phyloP scores from a whole-genome alignment of 2,797 vertebrate genomes.

The Phalloptychus januarius region DNA sequence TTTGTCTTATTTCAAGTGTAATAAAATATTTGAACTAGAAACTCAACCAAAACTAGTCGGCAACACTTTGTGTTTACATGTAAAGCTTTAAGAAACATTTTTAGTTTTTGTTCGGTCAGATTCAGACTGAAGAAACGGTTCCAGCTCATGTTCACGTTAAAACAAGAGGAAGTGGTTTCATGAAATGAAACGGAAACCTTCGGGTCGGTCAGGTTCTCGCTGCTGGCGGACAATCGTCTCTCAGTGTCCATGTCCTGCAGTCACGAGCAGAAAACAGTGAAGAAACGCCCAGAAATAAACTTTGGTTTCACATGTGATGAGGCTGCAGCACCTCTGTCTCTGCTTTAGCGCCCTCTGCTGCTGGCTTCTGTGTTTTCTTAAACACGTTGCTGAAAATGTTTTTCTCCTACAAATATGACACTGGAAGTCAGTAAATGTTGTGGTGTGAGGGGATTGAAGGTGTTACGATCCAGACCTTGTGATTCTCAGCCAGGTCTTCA shows the following conservation, averaged over 20 bases:
- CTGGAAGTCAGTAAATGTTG: not conserved
- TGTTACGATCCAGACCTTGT: constrained; percentile 37
- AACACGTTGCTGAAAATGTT: constrained; percentile 66
- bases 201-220: constrained; percentile 48
- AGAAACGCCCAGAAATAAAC: not conserved
- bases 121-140: no score
- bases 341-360: constrained; percentile 47
- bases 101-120: no score
- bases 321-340: constrained; percentile 30
- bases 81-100: no score
- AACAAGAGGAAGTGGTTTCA: not conserved
- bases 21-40: no score
- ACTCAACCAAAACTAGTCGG: no score
- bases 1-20: no score
- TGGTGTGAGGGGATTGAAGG: accelerated
- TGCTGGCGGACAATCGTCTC: constrained; percentile 28
- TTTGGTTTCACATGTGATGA: accelerated
- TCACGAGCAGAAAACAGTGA: constrained; percentile 17
- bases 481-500: constrained; percentile 43
- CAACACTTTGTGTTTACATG: no score
- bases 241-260: constrained; percentile 49
- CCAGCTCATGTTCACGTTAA: not conserved
- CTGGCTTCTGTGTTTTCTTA: constrained; percentile 59
- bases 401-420: constrained; percentile 57
- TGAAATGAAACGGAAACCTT: constrained; percentile 42